Conservation (phyloP, 2,797 vertebrate genomes). For the Clarias fuscus region DNA sequence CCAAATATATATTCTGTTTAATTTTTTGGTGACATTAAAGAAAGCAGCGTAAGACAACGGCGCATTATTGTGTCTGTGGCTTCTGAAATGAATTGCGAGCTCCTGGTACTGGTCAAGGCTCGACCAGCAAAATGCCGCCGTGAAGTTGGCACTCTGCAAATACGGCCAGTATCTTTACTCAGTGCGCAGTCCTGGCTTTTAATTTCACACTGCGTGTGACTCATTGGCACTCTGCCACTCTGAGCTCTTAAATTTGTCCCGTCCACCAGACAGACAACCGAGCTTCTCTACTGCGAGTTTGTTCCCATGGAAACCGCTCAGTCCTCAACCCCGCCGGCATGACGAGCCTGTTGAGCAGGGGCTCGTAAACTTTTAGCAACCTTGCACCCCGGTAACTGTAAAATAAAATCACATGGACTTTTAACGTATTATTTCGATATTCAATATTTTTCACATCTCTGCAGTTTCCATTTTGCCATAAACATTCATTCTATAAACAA, state of each 20-base stretch:
- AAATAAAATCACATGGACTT: not conserved
- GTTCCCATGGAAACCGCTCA: conserved; percentile 59
- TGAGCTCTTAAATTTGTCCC: conserved; percentile 74
- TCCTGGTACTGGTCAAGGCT: too few relatives aligned
- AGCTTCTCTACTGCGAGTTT: conserved; percentile 84
- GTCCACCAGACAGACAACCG: conserved; percentile 84
- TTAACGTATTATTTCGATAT: not conserved
- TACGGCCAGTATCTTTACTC: conserved; percentile 45
- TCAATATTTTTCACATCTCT: not conserved
- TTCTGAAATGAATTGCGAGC: too few relatives aligned
- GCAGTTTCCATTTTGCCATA: not conserved
- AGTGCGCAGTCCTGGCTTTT: not conserved
- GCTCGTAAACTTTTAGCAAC: not conserved
- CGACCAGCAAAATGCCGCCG: too few relatives aligned
- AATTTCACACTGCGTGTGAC: not conserved
- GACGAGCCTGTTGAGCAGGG: not conserved
- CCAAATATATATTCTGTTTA: too few relatives aligned
- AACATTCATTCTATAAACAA: too few relatives aligned
- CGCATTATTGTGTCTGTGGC: too few relatives aligned
- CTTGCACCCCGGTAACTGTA: not conserved
- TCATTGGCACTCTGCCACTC: not conserved
- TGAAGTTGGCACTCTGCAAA: too few relatives aligned
- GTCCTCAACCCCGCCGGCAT: not conserved
- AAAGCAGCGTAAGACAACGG: too few relatives aligned
- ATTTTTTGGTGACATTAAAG: too few relatives aligned